Conservation (phyloP, 2,113 vertebrate species). For the Pangasianodon hypophthalmus region DNA sequence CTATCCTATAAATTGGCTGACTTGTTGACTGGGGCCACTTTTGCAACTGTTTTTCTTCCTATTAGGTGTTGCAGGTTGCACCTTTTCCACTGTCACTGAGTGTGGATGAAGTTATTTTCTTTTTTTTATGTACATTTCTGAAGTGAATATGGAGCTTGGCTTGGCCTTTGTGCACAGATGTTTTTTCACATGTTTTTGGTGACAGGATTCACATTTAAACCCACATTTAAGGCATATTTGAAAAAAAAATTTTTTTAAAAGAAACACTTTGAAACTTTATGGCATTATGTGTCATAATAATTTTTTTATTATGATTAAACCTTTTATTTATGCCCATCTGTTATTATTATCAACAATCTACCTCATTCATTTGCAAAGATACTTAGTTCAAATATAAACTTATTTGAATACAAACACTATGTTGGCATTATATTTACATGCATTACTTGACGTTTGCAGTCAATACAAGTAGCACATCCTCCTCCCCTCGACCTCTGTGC, state of each 20-base stretch:
- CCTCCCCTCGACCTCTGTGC: not conserved
- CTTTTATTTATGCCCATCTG: not conserved
- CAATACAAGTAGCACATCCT: not conserved
- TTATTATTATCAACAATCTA: not conserved
- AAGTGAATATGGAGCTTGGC: not conserved
- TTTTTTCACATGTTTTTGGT: not conserved
- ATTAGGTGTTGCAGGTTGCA: slow-evolving; percentile 10
- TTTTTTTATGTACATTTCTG: not conserved
- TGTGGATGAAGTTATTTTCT: not conserved
- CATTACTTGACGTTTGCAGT: not conserved
- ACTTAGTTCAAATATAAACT: not conserved
- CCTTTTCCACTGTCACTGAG: not conserved
- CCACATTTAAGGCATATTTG: not conserved
- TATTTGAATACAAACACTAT: not conserved
- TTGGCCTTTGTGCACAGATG: not conserved
- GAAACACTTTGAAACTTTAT: not conserved
- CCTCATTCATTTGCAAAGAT: not conserved
- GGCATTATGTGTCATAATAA: not conserved
- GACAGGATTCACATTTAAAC: not conserved
- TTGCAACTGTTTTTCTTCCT: not conserved
- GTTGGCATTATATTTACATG: not conserved
- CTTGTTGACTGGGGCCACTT: slow-evolving; percentile 1
- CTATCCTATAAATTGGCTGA: slow-evolving; percentile 15
- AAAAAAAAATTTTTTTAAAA: not conserved
- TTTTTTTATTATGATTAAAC: not conserved